Evolutionary conservation across 2,797 vertebrate species (phyloP).

Genomic region (Pipistrellus pipistrellus): DNA sequence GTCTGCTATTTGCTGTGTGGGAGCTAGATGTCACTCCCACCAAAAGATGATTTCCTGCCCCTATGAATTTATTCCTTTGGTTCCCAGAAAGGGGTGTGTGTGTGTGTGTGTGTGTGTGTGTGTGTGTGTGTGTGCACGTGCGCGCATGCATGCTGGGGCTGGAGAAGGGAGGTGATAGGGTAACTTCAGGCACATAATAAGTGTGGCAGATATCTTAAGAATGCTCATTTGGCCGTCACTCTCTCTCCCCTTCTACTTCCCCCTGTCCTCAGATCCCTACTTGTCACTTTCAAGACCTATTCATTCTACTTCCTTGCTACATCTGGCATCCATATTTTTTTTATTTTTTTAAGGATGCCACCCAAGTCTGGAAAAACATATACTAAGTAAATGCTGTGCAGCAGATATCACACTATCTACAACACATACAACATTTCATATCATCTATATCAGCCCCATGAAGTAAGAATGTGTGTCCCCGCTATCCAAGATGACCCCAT

Average conservation of each 20-base stretch:
- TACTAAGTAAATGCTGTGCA: not conserved
- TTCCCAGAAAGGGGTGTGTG: not conserved
- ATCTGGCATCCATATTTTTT: not conserved
- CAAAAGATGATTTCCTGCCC: not conserved
- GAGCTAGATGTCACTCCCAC: not conserved
- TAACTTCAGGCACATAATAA: not conserved
- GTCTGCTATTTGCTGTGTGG: not conserved
- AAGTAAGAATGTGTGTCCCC: not conserved
- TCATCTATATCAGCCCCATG: not conserved
- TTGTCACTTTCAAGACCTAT: not conserved
- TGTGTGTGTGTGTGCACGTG: not conserved
- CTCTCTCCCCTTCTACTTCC: not conserved
- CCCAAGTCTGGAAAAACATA: not conserved
- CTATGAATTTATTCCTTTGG: not conserved
- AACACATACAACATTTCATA: not conserved
- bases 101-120: not conserved
- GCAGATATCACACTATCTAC: not conserved
- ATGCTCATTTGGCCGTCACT: not conserved
- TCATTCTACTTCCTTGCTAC: not conserved
- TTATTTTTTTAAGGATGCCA: not conserved
- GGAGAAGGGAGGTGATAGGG: rapidly evolving
- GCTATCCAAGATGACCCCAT: not conserved
- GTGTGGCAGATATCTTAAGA: not conserved
- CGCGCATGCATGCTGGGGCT: not conserved
- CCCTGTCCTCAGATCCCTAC: not conserved